Evolutionary conservation across 2,113 vertebrate species (phyloP), one percentile per base, ranked within the genome.

Genomic region (Turdus rufiventris): DNA sequence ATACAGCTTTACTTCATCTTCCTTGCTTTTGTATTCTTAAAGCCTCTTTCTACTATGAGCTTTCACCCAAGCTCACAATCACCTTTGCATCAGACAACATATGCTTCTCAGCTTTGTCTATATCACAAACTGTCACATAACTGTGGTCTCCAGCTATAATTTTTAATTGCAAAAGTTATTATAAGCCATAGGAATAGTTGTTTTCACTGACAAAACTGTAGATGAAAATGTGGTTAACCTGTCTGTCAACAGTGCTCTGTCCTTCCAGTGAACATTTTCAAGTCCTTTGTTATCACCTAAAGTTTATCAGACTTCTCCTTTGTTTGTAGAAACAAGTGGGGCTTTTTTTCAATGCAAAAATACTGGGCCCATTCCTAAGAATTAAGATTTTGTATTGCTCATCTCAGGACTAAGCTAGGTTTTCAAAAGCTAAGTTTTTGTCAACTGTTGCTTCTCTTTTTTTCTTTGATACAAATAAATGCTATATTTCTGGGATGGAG

Each of bases 211-310:
- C 18, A 68, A 54, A 76, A 34, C 8, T 62, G 23, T 47, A 76
- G 15, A 42, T 31, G 8, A 61, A 76, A 71, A 65, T 12, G 20
- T 76, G 10, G 47, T 34, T 8, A 40, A 62, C 2, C 4, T 6
- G 23, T 62, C 4, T 6, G 23, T 62, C 54, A 53, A 58, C 7
- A 47, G 17, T 21, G 10, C 4, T 67, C 8, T 91, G 14, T 5
- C 7, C 13, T 11, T 36, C 12, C 42, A 0, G 0, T 42, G 60
- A 45, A 34, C 1, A 54, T 9, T 74, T 73, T 77, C 23, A 63
- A 8, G 43, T 38, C 18, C 8, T 85, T 80, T 57, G 25, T 66
- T 36, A 36, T 42, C 19, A 79, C 2, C 2, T 14, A 53, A 13
- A 91, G 1, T 38, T 57, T n/a, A 51, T 14, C 56, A 19, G 15